phyloP scores from a whole-genome alignment of 2,797 vertebrate genomes.

The Lerista edwardsae region DNA sequence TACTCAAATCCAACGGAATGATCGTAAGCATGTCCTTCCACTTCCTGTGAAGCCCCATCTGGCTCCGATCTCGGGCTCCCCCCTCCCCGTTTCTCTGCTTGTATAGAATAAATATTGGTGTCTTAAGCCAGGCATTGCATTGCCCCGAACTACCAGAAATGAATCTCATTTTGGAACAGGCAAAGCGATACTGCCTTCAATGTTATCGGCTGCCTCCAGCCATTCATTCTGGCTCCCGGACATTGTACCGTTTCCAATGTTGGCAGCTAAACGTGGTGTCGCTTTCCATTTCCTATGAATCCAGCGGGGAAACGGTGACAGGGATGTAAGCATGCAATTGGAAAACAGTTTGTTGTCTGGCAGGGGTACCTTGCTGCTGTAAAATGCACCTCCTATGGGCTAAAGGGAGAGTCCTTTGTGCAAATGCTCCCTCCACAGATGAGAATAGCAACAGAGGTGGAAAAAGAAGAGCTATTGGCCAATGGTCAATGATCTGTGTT shows the following conservation, averaged over 20 bases:
- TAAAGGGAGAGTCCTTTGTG: conserved; percentile 2
- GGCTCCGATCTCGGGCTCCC: conserved; percentile 27
- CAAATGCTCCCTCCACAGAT: neutral
- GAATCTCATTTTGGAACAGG: conserved; percentile 49
- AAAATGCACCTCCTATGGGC: neutral
- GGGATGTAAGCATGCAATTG: neutral
- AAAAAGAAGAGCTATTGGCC: neutral
- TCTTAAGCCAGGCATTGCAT: conserved; percentile 40
- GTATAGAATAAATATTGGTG: conserved; percentile 35
- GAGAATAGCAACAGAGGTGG: neutral
- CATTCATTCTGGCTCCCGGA: conserved; percentile 37
- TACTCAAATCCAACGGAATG: too few species aligned
- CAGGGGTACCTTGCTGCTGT: neutral
- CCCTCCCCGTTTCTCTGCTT: conserved; percentile 25
- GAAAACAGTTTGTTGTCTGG: conserved; percentile 17
- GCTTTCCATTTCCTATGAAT: conserved; percentile 43
- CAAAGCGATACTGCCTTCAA: conserved; percentile 42
- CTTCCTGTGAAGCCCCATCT: conserved; percentile 38
- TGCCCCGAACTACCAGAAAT: conserved; percentile 12
- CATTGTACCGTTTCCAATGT: conserved; percentile 12
- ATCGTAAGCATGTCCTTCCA: neutral
- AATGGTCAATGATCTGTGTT: neutral
- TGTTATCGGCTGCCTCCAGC: conserved; percentile 66
- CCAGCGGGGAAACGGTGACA: conserved; percentile 41
- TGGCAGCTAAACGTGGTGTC: conserved; percentile 44